phyloP scores from a whole-genome alignment of 2,113 vertebrate genomes.

The Urocolius indicus region DNA sequence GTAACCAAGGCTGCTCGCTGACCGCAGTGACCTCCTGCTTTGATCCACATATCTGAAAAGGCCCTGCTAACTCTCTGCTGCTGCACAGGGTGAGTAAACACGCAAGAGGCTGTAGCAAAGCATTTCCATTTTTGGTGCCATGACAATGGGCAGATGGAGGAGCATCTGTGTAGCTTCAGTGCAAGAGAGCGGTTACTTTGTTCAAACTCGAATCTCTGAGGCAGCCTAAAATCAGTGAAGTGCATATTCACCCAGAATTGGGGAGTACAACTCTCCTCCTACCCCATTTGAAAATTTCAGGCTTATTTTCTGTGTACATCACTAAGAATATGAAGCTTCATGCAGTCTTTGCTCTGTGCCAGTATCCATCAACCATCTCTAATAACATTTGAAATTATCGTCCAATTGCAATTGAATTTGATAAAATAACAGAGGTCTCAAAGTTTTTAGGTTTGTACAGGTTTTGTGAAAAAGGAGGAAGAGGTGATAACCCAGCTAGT shows the following conservation, averaged over 20 bases:
- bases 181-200: not conserved
- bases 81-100: not conserved
- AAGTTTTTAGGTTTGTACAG: not conserved
- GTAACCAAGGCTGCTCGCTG: conserved; percentile 30
- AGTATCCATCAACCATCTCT: not conserved
- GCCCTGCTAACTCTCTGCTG: not conserved
- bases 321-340: not conserved
- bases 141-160: conserved; percentile 34
- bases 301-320: not conserved
- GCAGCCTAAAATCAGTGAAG: not conserved
- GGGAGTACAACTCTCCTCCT: not conserved
- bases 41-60: conserved; percentile 7
- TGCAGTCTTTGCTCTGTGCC: not conserved
- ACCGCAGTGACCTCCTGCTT: conserved; percentile 64
- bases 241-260: not conserved
- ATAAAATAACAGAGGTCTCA: not conserved
- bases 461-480: not conserved
- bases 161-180: not conserved
- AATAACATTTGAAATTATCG: not conserved
- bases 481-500: not conserved
- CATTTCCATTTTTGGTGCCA: not conserved
- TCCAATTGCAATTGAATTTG: not conserved
- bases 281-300: not conserved
- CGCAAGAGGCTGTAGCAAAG: not conserved
- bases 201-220: not conserved